Conservation (phyloP, 2,113 vertebrate genomes). For the Hippocampus barbouri region DNA sequence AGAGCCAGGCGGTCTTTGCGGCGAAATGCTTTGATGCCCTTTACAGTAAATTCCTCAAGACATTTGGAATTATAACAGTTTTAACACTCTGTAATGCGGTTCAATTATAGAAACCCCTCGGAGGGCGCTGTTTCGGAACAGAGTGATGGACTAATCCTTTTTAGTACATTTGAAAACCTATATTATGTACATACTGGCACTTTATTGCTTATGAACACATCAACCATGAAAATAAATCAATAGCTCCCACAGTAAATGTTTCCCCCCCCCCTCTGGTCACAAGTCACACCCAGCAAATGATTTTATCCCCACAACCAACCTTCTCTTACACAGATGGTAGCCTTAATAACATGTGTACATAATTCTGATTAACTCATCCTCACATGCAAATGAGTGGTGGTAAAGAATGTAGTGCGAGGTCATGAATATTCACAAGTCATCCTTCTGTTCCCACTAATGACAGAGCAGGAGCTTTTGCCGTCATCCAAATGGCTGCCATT, state of each 20-base stretch:
- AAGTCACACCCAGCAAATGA: neutral
- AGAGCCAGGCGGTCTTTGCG: neutral
- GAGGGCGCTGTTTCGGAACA: neutral
- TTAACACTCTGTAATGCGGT: neutral
- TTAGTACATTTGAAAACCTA: neutral
- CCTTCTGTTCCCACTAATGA: conserved; percentile 64
- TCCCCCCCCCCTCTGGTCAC: neutral
- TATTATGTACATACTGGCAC: neutral
- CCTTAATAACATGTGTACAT: conserved; percentile 20
- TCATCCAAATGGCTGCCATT: conserved; percentile 63
- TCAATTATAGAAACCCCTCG: conserved; percentile 2
- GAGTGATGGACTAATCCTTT: conserved; percentile 5
- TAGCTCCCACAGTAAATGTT: neutral
- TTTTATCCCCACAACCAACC: neutral
- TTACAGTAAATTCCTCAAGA: neutral
- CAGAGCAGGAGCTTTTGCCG: conserved; percentile 58
- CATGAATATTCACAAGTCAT: conserved; percentile 65
- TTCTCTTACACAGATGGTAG: conserved; percentile 28
- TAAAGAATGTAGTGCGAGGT: conserved; percentile 41
- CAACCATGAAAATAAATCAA: neutral
- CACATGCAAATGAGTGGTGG: conserved; percentile 40
- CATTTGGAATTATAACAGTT: conserved; percentile 4
- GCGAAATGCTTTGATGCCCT: neutral
- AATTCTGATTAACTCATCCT: conserved; percentile 28
- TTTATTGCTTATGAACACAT: conserved; percentile 1